Conservation (phyloP, 2,888 invertebrate genomes). For the Drosophila flavopinicola region DNA sequence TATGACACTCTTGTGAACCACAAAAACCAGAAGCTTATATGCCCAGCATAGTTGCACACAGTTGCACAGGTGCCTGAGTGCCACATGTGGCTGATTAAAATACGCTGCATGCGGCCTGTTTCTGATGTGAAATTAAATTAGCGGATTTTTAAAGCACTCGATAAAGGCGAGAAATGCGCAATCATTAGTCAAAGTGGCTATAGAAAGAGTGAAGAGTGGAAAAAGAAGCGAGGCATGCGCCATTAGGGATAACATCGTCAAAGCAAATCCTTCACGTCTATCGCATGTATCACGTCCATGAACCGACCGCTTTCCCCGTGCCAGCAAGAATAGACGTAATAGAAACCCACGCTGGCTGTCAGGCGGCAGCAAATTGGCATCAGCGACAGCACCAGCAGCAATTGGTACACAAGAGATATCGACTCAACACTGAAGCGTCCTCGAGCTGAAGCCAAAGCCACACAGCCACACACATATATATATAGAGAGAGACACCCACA, state of each 20-base stretch:
- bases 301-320: background rate
- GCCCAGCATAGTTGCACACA: conserved; percentile 36
- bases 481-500: conserved; percentile 15
- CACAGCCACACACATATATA: conserved; percentile 9
- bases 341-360: conserved; percentile 55
- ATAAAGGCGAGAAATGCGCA: conserved; percentile 15
- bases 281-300: conserved; percentile 53
- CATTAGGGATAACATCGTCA: conserved; percentile 79
- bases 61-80: conserved; percentile 8
- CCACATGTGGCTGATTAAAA: conserved; percentile 63
- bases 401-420: conserved; percentile 70
- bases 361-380: conserved; percentile 52
- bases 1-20: conserved; percentile 36
- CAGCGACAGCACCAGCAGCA: conserved; percentile 35
- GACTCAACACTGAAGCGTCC: conserved; percentile 47
- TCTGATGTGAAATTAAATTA: conserved; percentile 47
- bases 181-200: conserved; percentile 68
- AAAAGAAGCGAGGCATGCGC: conserved; percentile 50
- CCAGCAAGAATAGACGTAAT: conserved; percentile 33
- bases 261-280: conserved; percentile 77
- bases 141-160: conserved; percentile 39
- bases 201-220: conserved; percentile 18
- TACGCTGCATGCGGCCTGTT: conserved; percentile 46
- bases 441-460: conserved; percentile 8
- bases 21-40: conserved; percentile 9